Base-by-base conservation (phyloP, 2,888 invertebrate species). In the Ctena decussata region DNA sequence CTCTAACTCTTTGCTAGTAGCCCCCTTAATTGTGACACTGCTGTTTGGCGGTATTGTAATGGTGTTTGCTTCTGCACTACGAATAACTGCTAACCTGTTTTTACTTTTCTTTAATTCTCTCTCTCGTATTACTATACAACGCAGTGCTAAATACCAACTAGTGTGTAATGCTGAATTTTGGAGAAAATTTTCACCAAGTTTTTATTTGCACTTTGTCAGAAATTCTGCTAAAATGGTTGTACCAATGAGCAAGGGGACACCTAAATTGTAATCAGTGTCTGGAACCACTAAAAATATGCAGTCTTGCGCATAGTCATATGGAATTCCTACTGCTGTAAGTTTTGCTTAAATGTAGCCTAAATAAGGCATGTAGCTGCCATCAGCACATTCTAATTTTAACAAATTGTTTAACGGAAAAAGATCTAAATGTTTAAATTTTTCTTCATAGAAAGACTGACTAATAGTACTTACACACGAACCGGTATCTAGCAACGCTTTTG, bases 331-430 rank as follows among this genome's bases (percentile, higher is more conserved):
- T 21, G 35, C 69, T 18, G 18, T 30, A 15, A 74, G 69, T 12
- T 39, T 30, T 24, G 35, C 74, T n/a, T 79, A 35, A 18, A 83
- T 79, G 49, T 57, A 79, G 6, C 83, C 78, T n/a, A 32, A 8
- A 27, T 79, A 83, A n/a, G 83, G 76, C 21, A 83, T 35, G 6
- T 37, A 32, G 21, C 46, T 35, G 5, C 82, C 78, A 69, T 79
- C 57, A 15, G 82, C 74, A 53, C 82, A 83, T 69, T 83, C 82
- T 21, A 79, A 60, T 18, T 60, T 6, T 39, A 84, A n/a, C 5
- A 84, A 3, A 15, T 79, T 32, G 18, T 39, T 35, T 21, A 80
- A 5, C 6, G 80, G 27, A 6, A 80, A 24, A 0, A 76, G 11
- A 30, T 18, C 18, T 35, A 69, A 46, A 27, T 84, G 41, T 18